Conservation (phyloP, 1,140 invertebrate species). For the Diabrotica virgifera region DNA sequence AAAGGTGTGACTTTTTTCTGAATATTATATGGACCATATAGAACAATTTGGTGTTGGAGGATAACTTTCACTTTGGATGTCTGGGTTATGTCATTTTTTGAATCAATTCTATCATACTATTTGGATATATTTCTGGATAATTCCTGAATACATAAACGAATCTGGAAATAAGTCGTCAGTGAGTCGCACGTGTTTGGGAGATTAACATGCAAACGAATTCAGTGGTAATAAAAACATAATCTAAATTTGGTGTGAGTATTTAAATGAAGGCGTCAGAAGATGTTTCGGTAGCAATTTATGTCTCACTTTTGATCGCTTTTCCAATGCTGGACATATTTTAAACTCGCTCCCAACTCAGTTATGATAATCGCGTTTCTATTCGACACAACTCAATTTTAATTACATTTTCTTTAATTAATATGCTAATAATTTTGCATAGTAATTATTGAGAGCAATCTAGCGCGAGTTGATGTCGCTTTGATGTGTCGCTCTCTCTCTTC, state of each 20-base stretch:
- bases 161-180: neutral
- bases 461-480: constrained; percentile 52
- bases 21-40: no score
- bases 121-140: no score
- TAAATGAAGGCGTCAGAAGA: constrained; percentile 45
- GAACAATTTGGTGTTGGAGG: no score
- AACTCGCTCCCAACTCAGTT: constrained; percentile 39
- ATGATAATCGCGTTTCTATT: constrained; percentile 46
- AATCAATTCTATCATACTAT: no score
- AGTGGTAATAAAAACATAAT: constrained; percentile 42
- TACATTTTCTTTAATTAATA: constrained; percentile 55
- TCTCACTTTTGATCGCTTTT: constrained; percentile 39
- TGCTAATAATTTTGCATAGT: constrained; percentile 56
- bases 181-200: constrained; percentile 29
- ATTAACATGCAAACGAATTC: constrained; percentile 46
- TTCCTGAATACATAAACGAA: no score
- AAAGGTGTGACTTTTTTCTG: no score
- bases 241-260: constrained; percentile 40
- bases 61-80: no score
- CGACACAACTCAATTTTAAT: constrained; percentile 50
- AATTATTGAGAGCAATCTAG: constrained; percentile 53
- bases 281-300: constrained; percentile 41
- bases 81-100: no score
- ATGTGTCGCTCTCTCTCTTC: constrained; percentile 38
- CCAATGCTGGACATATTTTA: constrained; percentile 41